Evolutionary conservation across 2,113 vertebrate genomes (phyloP).

Genomic region (Trematocara zebra): DNA sequence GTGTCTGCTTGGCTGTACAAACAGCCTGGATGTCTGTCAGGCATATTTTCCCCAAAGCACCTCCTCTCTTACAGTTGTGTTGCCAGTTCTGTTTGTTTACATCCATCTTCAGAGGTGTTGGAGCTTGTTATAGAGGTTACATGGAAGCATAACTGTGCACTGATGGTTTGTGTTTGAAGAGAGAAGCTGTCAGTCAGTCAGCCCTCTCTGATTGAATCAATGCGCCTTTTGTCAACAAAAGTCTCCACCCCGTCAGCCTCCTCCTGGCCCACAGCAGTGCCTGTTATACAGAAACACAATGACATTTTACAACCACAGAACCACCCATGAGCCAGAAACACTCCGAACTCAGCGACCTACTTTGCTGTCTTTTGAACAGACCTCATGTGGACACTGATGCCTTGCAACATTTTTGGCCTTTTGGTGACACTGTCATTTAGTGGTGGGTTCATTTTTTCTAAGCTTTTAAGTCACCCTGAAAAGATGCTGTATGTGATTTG

Average conservation of each 20-base stretch:
- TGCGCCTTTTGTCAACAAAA: constrained; percentile 41
- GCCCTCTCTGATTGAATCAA: constrained; percentile 12
- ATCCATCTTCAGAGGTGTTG: background rate
- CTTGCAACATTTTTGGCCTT: background rate
- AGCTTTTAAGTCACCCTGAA: background rate
- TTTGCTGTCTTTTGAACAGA: background rate
- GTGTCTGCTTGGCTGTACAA: background rate
- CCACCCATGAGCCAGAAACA: background rate
- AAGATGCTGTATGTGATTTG: background rate
- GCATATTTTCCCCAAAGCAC: constrained; percentile 21
- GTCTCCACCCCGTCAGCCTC: background rate
- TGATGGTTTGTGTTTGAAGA: background rate
- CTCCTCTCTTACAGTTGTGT: background rate
- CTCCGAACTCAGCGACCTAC: background rate
- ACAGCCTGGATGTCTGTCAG: background rate
- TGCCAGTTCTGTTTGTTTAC: background rate
- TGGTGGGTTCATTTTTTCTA: background rate
- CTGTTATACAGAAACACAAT: background rate
- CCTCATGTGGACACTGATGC: background rate
- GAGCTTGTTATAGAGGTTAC: background rate
- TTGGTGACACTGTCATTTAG: background rate
- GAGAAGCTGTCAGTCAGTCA: constrained; percentile 1
- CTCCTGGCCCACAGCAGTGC: background rate
- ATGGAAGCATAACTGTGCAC: background rate
- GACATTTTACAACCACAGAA: background rate